These are phyloP conservation scores for Ophion ellenae DNA, from an alignment of 2,888 invertebrate genomes.

Conservation along the genomic window DNA sequence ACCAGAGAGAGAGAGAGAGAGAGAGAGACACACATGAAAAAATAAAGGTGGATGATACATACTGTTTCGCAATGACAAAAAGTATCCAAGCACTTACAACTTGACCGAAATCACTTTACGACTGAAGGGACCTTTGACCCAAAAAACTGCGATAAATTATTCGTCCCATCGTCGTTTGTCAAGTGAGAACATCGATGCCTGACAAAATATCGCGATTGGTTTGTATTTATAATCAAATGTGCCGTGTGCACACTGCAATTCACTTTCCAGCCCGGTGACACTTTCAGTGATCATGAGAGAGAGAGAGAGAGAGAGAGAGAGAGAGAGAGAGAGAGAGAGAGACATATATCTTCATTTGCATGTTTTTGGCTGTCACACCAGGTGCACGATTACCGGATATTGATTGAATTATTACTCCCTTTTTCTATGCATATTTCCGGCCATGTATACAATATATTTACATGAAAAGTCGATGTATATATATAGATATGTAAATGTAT, in stretches of 20 bases:
- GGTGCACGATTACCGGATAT: slow-evolving; percentile 11
- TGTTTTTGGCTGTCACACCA: slow-evolving; percentile 5
- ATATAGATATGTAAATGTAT: slow-evolving; percentile 16
- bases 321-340: background rate
- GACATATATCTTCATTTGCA: background rate
- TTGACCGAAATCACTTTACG: background rate
- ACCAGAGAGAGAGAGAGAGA: background rate
- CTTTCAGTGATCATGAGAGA: background rate
- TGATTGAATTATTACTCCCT: slow-evolving; percentile 17
- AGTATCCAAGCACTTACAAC: background rate
- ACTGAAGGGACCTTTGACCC: background rate
- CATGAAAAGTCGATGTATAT: background rate
- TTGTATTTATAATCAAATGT: background rate
- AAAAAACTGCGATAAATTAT: background rate
- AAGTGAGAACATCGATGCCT: background rate
- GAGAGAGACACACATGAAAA: background rate
- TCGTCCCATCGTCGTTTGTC: background rate
- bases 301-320: background rate
- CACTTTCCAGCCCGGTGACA: background rate
- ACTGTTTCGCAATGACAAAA: background rate
- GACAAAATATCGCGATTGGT: background rate
- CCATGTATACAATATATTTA: background rate
- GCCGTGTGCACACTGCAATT: background rate
- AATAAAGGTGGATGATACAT: no score
- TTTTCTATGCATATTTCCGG: background rate